These are phyloP conservation scores for Balanococcus diminutus DNA, from an alignment of 2,888 invertebrate genomes.

Conservation along the genomic window DNA sequence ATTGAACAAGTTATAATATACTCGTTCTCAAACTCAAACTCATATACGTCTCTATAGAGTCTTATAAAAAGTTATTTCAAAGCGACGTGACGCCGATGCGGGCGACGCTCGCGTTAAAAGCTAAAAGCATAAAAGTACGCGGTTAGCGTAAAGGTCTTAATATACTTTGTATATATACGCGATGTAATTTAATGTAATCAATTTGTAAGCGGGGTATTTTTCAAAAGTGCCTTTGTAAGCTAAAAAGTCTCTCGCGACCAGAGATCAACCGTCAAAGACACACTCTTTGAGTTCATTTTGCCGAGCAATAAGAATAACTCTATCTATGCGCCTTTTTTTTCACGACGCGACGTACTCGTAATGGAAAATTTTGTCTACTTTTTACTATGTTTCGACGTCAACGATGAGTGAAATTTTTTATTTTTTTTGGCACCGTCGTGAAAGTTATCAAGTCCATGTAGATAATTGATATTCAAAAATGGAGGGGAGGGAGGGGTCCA, in stretches of 20 bases:
- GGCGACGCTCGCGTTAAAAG: not conserved
- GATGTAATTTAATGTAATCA: not conserved
- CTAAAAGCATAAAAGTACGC: not conserved
- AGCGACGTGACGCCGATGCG: not conserved
- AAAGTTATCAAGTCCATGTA: too few species aligned
- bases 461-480: too few species aligned
- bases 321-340: not conserved
- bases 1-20: not conserved
- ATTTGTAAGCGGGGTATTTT: constrained; percentile 13
- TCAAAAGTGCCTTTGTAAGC: not conserved
- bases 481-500: too few species aligned
- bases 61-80: not conserved
- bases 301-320: not conserved
- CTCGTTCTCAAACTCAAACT: not conserved
- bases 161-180: not conserved
- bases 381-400: too few species aligned
- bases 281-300: not conserved
- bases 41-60: too few species aligned
- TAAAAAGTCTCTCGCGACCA: not conserved
- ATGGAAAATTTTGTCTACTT: too few species aligned
- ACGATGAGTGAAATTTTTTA: too few species aligned
- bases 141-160: not conserved
- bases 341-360: too few species aligned
- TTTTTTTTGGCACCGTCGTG: too few species aligned
- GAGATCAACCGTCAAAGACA: not conserved